These are phyloP conservation scores for Morus bassanus DNA, from an alignment of 2,797 vertebrate genomes.

Conservation along the genomic window DNA sequence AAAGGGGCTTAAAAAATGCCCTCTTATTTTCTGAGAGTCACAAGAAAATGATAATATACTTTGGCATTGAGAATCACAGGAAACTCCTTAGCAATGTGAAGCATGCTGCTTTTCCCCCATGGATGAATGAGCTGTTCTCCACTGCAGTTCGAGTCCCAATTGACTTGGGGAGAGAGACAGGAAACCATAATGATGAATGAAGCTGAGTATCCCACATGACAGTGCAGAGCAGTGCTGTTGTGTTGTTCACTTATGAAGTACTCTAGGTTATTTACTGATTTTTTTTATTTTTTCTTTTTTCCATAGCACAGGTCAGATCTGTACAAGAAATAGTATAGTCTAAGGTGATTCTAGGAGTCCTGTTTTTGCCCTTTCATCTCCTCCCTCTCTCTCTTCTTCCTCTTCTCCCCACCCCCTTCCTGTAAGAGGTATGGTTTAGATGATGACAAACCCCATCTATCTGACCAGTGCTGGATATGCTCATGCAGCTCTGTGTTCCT, in stretches of 20 bases:
- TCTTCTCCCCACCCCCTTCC: background rate
- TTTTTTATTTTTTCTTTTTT: background rate
- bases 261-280: constrained; percentile 24
- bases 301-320: background rate
- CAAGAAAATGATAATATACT: background rate
- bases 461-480: background rate
- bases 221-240: background rate
- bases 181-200: constrained; percentile 49
- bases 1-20: background rate
- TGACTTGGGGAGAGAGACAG: background rate
- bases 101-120: background rate
- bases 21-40: background rate
- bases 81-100: background rate
- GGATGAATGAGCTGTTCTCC: constrained; percentile 56
- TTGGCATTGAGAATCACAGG: background rate
- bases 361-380: background rate
- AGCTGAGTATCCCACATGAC: constrained; percentile 9
- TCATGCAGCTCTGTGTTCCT: background rate
- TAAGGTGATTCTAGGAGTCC: background rate
- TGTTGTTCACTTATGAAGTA: constrained; percentile 31
- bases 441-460: constrained; percentile 42
- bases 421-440: constrained; percentile 2
- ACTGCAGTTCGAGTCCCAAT: background rate
- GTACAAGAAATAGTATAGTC: constrained; percentile 16
- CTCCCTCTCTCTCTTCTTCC: background rate